Evolutionary conservation across 2,113 vertebrate species (phyloP), one percentile per base, ranked within the genome.

Genomic region (Nesogale talazaci): DNA sequence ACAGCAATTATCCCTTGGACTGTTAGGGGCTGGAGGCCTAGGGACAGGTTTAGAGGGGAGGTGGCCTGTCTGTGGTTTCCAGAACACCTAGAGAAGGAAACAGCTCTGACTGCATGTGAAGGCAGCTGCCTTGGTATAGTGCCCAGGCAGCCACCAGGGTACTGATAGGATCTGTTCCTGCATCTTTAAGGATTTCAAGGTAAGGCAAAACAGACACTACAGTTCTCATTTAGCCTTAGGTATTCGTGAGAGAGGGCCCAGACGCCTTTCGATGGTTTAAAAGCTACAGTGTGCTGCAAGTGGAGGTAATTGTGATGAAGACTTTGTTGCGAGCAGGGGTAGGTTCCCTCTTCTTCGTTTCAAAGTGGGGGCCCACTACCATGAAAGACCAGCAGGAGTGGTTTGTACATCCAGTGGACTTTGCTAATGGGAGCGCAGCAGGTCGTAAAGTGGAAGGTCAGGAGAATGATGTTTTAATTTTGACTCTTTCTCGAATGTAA

Each of bases 1-100:
- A 91, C 83, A 75, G 92, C 95, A 95, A 93, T 77, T 74, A 27
- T 86, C 79, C 61, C 46, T 25, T 79, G 40, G 85, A 34, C 63
- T 90, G 59, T 91, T 81, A 83, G 34, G 74, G 85, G 79, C 40
- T 22, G 91, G 56, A 93, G 23, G 82, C 38, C 46, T 81, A 81
- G 14, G 56, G 75, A 63, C 65, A 23, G 42, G 46, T 11, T 86
- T 74, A 40, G n/a, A 93, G 65, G 67, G 88, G 85, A 88, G 86
- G 81, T 79, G 52, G 56, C 88, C 63, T 84, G 52, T 95, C 67
- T 81, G 46, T 10, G 81, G 81, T 81, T 96, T 93, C 69, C 31
- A 70, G 69, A 38, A 42, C 70, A 17, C 81, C 87, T 56, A 79
- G 63, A 88, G 89, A 56, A 89, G 40, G 38, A 72, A 46, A n/a